phyloP scores from a whole-genome alignment of 2,113 vertebrate genomes.

The Vulpes vulpes region DNA sequence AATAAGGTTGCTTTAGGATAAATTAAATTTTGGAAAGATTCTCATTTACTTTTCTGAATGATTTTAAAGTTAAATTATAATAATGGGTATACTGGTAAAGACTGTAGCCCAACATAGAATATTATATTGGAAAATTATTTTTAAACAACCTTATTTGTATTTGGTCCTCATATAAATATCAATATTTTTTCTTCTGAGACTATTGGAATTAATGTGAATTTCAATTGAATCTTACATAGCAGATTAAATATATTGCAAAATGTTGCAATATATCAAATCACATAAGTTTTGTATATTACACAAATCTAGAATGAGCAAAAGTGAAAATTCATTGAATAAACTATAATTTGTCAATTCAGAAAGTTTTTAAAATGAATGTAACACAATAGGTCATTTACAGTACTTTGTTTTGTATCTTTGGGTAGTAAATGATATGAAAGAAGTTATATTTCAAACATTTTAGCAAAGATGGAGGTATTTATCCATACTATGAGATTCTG shows the following conservation, averaged over 20 bases:
- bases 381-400: not conserved
- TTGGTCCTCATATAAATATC: not conserved
- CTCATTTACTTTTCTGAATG: constrained; percentile 5
- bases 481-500: not conserved
- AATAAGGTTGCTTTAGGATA: constrained; percentile 21
- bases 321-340: not conserved
- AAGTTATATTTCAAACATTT: not conserved
- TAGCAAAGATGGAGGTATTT: not conserved
- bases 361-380: not conserved
- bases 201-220: not conserved
- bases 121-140: not conserved
- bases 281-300: not conserved
- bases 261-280: not conserved
- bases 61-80: constrained; percentile 52
- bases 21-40: constrained; percentile 45
- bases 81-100: constrained; percentile 19
- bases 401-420: not conserved
- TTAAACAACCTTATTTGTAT: not conserved
- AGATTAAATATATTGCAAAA: not conserved
- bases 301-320: not conserved
- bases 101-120: not conserved
- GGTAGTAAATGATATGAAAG: not conserved
- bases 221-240: not conserved
- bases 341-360: not conserved
- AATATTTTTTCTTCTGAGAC: not conserved